Evolutionary conservation across 2,113 vertebrate species (phyloP).

Genomic region (Argyrosomus japonicus): DNA sequence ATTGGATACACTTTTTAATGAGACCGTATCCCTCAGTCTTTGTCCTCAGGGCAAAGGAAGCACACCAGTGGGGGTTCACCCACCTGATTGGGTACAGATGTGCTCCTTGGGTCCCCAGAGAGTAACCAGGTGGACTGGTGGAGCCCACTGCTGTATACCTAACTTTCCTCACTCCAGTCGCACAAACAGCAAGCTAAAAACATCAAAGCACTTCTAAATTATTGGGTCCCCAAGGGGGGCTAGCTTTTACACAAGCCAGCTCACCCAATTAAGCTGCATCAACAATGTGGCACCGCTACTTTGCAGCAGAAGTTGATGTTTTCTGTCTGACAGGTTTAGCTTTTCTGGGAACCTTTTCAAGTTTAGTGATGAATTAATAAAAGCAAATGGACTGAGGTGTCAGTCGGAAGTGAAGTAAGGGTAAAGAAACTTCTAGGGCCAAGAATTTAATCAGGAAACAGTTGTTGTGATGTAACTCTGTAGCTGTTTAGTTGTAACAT

Average conservation of each 20-base stretch:
- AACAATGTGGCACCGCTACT: constrained; percentile 50
- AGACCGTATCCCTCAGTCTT: constrained; percentile 16
- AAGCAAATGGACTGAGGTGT: background rate
- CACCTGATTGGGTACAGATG: constrained; percentile 72
- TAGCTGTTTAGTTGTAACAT: background rate
- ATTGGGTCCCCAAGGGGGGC: constrained; percentile 25
- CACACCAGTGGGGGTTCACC: constrained; percentile 28
- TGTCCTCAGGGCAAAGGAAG: constrained; percentile 42
- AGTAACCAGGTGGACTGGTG: constrained; percentile 38
- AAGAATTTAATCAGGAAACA: background rate
- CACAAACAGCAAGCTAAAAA: constrained; percentile 33
- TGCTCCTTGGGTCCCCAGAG: constrained; percentile 29
- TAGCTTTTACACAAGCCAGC: constrained; percentile 49
- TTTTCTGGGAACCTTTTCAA: constrained; percentile 23
- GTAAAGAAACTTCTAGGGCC: background rate
- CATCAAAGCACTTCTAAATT: constrained; percentile 70
- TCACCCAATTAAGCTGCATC: constrained; percentile 59
- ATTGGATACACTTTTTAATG: constrained; percentile 45
- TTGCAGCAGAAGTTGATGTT: constrained; percentile 34
- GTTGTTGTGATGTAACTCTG: background rate
- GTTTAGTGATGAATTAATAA: constrained; percentile 34
- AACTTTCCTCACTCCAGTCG: constrained; percentile 25
- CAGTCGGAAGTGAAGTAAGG: background rate
- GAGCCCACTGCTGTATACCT: constrained; percentile 13
- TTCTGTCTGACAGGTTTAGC: constrained; percentile 36